A percentile compares a stretch with the other conserved stretches of the same genome.
These are phyloP conservation scores for Trisateles emortualis DNA, from an alignment of 2,888 invertebrate genomes.

Conservation along the genomic window DNA sequence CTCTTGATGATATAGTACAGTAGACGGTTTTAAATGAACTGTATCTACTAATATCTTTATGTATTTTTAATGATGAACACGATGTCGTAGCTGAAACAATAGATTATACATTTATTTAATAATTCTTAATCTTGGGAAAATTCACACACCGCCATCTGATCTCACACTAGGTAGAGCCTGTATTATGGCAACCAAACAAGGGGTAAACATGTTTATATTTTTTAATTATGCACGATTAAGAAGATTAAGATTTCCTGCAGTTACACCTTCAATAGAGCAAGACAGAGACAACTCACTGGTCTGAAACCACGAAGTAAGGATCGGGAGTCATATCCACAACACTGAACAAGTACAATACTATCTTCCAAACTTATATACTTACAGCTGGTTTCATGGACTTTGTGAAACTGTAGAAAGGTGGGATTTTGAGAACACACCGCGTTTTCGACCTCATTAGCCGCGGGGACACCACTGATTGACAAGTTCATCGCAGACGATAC, in stretches of 20 bases:
- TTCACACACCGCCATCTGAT: too few relatives aligned
- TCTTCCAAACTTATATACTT: slow-evolving; percentile 57
- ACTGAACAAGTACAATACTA: too few relatives aligned
- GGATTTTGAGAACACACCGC: slow-evolving; percentile 56
- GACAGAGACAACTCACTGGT: too few relatives aligned
- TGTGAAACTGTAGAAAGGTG: slow-evolving; percentile 63
- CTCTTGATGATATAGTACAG: slow-evolving; percentile 85
- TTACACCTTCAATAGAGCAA: too few relatives aligned
- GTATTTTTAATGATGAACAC: slow-evolving; percentile 77
- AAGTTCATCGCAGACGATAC: slow-evolving; percentile 61
- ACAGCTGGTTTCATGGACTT: slow-evolving; percentile 76
- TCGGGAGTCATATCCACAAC: too few relatives aligned
- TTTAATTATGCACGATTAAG: too few relatives aligned
- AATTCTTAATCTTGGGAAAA: too few relatives aligned
- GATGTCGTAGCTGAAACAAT: slow-evolving; percentile 70
- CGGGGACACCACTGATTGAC: slow-evolving; percentile 61
- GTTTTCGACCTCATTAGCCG: slow-evolving; percentile 68
- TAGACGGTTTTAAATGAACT: slow-evolving; percentile 78
- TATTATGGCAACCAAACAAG: too few relatives aligned
- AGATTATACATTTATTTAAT: neutral
- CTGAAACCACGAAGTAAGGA: too few relatives aligned
- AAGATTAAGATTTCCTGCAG: too few relatives aligned
- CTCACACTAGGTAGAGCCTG: too few relatives aligned
- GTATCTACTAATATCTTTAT: slow-evolving; percentile 77
- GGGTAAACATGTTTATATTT: too few relatives aligned